Percentiles rank a stretch among this genome's conserved stretches.
Evolutionary conservation across 2,888 invertebrate species (phyloP).

Genomic region (Athetis lepigone): DNA sequence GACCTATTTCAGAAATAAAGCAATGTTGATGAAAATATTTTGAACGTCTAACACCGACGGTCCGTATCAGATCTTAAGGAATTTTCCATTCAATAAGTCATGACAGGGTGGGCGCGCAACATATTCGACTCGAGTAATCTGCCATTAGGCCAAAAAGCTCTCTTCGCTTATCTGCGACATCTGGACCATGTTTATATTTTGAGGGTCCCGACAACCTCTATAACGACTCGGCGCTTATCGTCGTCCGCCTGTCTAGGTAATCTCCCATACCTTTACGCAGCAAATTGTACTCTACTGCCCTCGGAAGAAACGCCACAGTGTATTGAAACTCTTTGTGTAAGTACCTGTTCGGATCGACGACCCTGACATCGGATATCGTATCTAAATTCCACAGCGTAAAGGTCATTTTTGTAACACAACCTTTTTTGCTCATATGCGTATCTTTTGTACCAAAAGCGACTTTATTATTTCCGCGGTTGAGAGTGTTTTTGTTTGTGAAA

Average conservation of each 20-base stretch:
- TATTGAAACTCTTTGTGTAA: slow-evolving; percentile 65
- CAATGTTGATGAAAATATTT: slow-evolving; percentile 24
- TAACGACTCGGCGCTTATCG: slow-evolving; percentile 88
- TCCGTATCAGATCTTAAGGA: slow-evolving; percentile 72
- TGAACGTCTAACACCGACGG: slow-evolving; percentile 7
- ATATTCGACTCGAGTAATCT: slow-evolving; percentile 85
- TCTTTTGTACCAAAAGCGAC: slow-evolving; percentile 64
- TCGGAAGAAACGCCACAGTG: slow-evolving; percentile 71
- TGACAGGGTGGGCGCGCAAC: slow-evolving; percentile 74
- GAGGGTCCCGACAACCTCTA: slow-evolving; percentile 88
- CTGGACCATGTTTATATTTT: slow-evolving; percentile 90
- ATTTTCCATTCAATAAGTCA: slow-evolving; percentile 81
- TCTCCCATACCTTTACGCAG: slow-evolving; percentile 70
- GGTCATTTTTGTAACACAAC: slow-evolving; percentile 68
- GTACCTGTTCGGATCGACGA: slow-evolving; percentile 67
- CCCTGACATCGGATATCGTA: slow-evolving; percentile 69
- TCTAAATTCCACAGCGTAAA: slow-evolving; percentile 68
- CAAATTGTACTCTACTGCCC: slow-evolving; percentile 73
- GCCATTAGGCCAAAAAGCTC: slow-evolving; percentile 88
- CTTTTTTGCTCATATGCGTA: slow-evolving; percentile 39
- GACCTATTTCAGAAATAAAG: slow-evolving; percentile 3
- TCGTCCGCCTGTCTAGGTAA: slow-evolving; percentile 86
- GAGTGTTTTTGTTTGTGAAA: slow-evolving; percentile 64
- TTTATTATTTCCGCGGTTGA: slow-evolving; percentile 64
- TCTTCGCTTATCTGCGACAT: slow-evolving; percentile 87